phyloP scores from a whole-genome alignment of 2,888 invertebrate species.

The Sericinus montela region DNA sequence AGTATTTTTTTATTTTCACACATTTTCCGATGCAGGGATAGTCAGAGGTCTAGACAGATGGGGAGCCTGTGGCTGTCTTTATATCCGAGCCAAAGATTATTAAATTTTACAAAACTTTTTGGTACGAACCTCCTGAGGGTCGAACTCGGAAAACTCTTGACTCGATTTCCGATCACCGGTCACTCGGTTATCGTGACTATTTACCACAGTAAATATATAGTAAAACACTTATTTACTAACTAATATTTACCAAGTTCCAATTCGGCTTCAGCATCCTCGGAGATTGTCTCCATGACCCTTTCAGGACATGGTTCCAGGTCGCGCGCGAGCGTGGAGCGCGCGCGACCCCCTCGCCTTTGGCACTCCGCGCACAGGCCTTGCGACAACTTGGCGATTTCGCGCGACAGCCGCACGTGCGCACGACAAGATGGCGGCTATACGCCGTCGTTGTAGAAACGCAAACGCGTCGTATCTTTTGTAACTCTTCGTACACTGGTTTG shows the following conservation, averaged over 20 bases:
- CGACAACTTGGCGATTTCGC: slow-evolving; percentile 40
- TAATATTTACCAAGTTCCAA: slow-evolving; percentile 82
- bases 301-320: slow-evolving; percentile 60
- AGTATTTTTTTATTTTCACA: no score
- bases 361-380: slow-evolving; percentile 53
- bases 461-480: background rate
- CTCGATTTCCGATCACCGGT: no score
- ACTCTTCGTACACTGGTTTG: background rate
- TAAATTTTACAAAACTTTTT: no score
- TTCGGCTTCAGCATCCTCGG: slow-evolving; percentile 83
- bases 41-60: no score
- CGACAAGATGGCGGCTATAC: slow-evolving; percentile 6
- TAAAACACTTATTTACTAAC: no score
- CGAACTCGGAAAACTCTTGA: no score
- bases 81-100: no score
- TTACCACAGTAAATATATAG: no score
- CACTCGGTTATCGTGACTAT: no score
- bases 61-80: no score
- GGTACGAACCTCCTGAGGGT: no score
- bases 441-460: slow-evolving; percentile 1
- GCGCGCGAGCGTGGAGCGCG: slow-evolving; percentile 58
- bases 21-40: no score
- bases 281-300: slow-evolving; percentile 82
- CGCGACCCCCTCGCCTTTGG: slow-evolving; percentile 61
- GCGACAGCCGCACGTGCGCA: slow-evolving; percentile 4